phyloP scores from a whole-genome alignment of 2,113 vertebrate species.

The Sceloporus tristichus region DNA sequence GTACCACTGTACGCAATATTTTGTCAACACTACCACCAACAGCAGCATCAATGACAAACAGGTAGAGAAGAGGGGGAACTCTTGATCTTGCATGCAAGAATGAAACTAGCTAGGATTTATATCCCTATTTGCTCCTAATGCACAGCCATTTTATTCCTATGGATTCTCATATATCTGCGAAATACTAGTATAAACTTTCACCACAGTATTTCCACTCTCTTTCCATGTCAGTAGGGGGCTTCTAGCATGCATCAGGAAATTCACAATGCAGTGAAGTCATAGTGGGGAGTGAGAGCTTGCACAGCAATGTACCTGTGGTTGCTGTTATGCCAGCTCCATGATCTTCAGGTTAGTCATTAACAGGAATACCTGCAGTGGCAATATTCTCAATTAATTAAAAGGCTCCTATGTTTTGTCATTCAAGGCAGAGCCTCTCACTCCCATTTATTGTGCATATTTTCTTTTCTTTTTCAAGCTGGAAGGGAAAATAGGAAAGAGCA shows the following conservation, averaged over 20 bases:
- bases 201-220: neutral
- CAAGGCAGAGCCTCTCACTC: neutral
- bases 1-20: too few relatives aligned
- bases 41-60: too few relatives aligned
- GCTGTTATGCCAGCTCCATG: neutral
- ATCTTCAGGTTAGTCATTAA: neutral
- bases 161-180: neutral
- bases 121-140: neutral
- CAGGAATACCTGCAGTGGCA: neutral
- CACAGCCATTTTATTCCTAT: neutral
- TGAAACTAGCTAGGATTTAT: too few relatives aligned
- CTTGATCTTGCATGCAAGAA: too few relatives aligned
- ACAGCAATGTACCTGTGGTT: neutral
- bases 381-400: conserved; percentile 34
- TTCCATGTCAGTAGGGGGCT: neutral
- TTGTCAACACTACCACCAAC: too few relatives aligned
- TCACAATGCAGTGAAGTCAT: neutral
- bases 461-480: neutral
- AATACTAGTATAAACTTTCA: neutral
- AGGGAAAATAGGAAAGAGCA: conserved; percentile 14
- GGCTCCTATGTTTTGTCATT: conserved; percentile 9
- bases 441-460: conserved; percentile 6
- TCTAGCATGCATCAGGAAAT: neutral
- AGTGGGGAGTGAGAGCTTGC: neutral
- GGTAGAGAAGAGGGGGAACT: too few relatives aligned